Conservation (phyloP, 2,113 vertebrate species). For the Upupa epops region DNA sequence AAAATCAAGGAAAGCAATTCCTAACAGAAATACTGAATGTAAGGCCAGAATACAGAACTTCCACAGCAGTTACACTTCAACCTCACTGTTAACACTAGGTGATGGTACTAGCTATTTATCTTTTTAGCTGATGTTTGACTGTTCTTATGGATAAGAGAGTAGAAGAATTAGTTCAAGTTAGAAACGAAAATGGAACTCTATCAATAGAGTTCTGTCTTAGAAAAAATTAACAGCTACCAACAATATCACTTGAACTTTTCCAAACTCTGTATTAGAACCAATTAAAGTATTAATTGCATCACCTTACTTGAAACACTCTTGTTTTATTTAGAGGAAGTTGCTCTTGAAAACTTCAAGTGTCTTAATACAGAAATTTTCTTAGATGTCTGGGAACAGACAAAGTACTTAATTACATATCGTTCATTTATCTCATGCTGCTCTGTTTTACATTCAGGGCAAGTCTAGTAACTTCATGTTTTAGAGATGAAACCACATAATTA, state of each 20-base stretch:
- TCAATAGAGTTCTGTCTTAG: neutral
- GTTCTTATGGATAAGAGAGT: neutral
- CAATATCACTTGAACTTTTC: neutral
- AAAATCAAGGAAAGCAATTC: neutral
- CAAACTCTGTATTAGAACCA: neutral
- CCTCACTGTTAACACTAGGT: neutral
- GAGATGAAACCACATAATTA: neutral
- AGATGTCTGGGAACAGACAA: neutral
- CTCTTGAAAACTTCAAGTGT: neutral
- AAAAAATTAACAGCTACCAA: neutral
- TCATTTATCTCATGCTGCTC: neutral
- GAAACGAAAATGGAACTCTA: neutral
- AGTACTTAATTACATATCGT: neutral
- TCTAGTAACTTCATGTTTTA: neutral
- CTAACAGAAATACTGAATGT: neutral
- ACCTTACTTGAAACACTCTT: neutral
- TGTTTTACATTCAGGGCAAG: conserved; percentile 4
- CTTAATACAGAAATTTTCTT: neutral
- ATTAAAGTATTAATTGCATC: neutral
- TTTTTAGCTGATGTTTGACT: neutral
- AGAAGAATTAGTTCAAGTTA: neutral
- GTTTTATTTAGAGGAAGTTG: neutral
- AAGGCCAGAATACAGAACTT: neutral
- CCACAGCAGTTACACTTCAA: neutral
- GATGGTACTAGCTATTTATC: neutral